Conservation (phyloP, 2,888 invertebrate species). For the Nasonovia ribisnigri region DNA sequence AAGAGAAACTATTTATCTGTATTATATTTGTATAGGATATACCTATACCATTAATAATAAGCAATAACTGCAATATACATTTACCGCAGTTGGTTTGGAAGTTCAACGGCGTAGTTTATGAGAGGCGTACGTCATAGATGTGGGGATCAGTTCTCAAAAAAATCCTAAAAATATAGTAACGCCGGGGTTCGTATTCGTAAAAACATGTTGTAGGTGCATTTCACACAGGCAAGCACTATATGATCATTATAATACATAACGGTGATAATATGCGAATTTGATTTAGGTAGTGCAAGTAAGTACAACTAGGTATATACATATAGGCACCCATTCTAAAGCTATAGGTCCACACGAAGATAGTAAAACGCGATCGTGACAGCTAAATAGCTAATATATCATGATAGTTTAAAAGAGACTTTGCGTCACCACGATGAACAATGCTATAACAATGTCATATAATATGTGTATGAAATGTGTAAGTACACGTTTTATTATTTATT, state of each 20-base stretch:
- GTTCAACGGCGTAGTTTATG: neutral
- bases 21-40: neutral
- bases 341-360: neutral
- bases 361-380: neutral
- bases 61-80: neutral
- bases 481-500: neutral
- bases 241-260: neutral
- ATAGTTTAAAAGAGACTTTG: neutral
- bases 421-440: neutral
- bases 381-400: neutral
- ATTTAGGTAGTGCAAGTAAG: neutral
- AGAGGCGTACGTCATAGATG: neutral
- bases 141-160: neutral
- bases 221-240: too few relatives aligned
- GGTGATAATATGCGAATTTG: neutral
- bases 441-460: neutral
- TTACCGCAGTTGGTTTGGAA: neutral
- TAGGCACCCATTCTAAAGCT: neutral
- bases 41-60: neutral
- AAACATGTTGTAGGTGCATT: neutral
- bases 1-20: neutral
- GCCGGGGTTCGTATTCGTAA: neutral
- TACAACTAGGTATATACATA: neutral
- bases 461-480: neutral
- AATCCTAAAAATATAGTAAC: neutral